Conservation (phyloP, 2,797 vertebrate genomes). For the Selene dorsalis region DNA sequence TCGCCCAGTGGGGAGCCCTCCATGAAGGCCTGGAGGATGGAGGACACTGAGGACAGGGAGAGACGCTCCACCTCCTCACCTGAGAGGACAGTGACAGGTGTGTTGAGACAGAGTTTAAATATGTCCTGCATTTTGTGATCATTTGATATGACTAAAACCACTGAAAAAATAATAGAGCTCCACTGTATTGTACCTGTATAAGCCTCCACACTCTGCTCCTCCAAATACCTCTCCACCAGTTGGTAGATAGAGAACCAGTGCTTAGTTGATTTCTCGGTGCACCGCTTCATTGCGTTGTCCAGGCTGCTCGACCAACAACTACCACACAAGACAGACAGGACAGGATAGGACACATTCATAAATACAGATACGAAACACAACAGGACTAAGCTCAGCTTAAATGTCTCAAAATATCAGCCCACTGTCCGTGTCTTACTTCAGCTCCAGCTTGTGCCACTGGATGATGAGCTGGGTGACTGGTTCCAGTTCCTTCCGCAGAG, state of each 20-base stretch:
- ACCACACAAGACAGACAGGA: constrained; percentile 23
- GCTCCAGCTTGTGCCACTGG: constrained; percentile 94
- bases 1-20: constrained; percentile 93
- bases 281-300: constrained; percentile 90
- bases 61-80: constrained; percentile 72
- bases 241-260: constrained; percentile 98
- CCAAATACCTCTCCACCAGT: constrained; percentile 90
- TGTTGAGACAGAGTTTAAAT: too few species aligned
- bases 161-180: too few species aligned
- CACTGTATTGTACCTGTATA: constrained; percentile 78
- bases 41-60: constrained; percentile 84
- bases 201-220: constrained; percentile 81
- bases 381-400: not conserved
- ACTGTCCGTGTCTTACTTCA: constrained; percentile 85
- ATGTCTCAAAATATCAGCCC: not conserved
- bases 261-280: constrained; percentile 90
- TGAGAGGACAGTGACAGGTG: constrained; percentile 20
- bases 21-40: constrained; percentile 92
- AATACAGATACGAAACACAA: not conserved
- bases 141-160: too few species aligned
- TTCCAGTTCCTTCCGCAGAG: constrained; percentile 90
- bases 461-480: constrained; percentile 92
- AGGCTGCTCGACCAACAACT: constrained; percentile 97
- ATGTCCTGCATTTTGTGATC: too few species aligned
- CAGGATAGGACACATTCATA: not conserved